Conservation (phyloP, 2,888 invertebrate genomes). For the Lasioglossum zephyrum region DNA sequence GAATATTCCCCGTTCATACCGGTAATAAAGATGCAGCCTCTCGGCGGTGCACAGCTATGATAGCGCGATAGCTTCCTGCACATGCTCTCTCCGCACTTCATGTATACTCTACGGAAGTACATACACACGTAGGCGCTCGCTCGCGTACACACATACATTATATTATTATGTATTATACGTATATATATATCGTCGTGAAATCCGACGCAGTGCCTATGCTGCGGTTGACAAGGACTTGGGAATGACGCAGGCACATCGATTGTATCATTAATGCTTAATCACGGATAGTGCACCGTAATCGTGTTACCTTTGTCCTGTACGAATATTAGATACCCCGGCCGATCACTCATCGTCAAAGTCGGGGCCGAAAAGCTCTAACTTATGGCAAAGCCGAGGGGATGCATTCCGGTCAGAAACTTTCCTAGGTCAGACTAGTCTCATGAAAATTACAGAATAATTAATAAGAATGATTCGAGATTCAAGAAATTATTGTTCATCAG, state of each 20-base stretch:
- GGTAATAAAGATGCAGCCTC: conserved; percentile 13
- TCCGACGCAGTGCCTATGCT: conserved; percentile 54
- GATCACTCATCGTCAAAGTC: conserved; percentile 46
- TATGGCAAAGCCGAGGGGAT: not conserved
- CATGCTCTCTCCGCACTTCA: not conserved
- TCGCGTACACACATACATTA: not conserved
- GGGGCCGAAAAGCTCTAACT: conserved; percentile 41
- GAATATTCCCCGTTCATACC: not conserved
- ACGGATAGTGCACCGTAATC: conserved; percentile 66
- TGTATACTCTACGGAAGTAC: conserved; percentile 4
- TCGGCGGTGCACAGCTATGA: not conserved
- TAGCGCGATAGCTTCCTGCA: not conserved
- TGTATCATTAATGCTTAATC: conserved; percentile 71
- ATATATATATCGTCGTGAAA: conserved; percentile 53
- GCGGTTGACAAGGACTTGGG: conserved; percentile 65
- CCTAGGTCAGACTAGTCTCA: not conserved
- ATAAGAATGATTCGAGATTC: not conserved
- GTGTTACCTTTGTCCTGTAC: conserved; percentile 56
- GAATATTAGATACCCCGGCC: conserved; percentile 56
- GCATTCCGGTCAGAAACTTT: not conserved
- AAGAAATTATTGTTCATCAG: not conserved
- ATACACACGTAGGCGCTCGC: not conserved
- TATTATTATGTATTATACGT: conserved; percentile 47
- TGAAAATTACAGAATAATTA: not conserved
- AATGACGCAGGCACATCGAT: conserved; percentile 64